Evolutionary conservation across 2,113 vertebrate genomes (phyloP), one percentile per base, ranked within the genome.

Genomic region (Gadus chalcogrammus): DNA sequence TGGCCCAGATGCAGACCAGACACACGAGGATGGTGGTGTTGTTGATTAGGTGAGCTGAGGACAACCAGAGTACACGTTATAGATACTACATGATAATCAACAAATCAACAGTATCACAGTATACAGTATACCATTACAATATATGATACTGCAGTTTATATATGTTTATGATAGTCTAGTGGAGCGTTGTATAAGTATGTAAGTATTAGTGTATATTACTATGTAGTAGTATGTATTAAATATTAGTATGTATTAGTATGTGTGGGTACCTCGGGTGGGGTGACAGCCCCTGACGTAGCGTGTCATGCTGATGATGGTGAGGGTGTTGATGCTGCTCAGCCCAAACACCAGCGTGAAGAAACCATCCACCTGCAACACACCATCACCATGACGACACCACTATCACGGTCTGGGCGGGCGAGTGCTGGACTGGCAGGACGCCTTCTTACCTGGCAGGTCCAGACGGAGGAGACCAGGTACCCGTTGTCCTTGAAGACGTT

Each of bases 271-370:
- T 93, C 84, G 88, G 73, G 84, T 83, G 0, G 93, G 89, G 74
- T 91, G 93, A 16, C 92, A 93, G 22, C 90, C 90, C 81, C 93
- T 93, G 75, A 95, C 88, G 78, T 93, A 94, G 65, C 94, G 91
- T 0, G 92, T 94, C 63, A 94, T 79, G 61, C 94, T 95, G 82
- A 95, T 95, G 69, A 93, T 89, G 0, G 92, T 94, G 35, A 95
- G 88, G 0, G 94, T 95, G 75, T 94, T 93, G 88, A 96, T 94
- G 85, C 93, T 94, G 71, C 91, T 90, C 74, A 95, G 90, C 55
- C 94, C 94, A 55, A 93, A 95, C 2, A 95, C 74, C 48, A 96
- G 86, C 0, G 94, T 95, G 72, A 95, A 85, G 86, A 95, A 95
- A 0, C 94, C 94, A 79, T 95, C 94, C 71, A 95, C 73, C 94